Conservation (phyloP, 1,140 invertebrate species). For the Portunus trituberculatus region DNA sequence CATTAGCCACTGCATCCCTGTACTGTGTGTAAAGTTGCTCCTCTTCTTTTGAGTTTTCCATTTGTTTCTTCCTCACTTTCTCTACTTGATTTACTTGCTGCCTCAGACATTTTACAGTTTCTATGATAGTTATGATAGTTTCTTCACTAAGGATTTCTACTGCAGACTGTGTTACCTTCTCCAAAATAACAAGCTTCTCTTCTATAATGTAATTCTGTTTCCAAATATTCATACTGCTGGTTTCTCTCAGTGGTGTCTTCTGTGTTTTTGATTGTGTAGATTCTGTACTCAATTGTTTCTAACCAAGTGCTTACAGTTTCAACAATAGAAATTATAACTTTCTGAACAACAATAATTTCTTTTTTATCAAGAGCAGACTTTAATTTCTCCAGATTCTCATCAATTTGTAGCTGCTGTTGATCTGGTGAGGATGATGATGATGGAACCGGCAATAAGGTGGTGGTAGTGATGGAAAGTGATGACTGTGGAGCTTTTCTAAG, state of each 20-base stretch:
- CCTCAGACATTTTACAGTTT: constrained; percentile 82
- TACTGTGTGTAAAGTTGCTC: constrained; percentile 67
- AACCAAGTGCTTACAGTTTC: constrained; percentile 90
- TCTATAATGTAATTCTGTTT: constrained; percentile 77
- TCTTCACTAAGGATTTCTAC: constrained; percentile 82
- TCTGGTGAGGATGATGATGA: constrained; percentile 80
- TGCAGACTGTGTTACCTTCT: constrained; percentile 80
- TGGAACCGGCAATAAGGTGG: constrained; percentile 44
- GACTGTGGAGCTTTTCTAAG: constrained; percentile 36
- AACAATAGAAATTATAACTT: constrained; percentile 86
- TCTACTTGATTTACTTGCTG: constrained; percentile 84
- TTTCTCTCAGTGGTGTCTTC: constrained; percentile 82
- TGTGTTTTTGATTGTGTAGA: constrained; percentile 85
- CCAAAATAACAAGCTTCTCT: constrained; percentile 76
- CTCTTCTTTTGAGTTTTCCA: constrained; percentile 48
- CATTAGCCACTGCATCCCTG: constrained; percentile 63
- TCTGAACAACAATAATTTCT: constrained; percentile 85
- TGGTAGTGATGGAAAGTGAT: not conserved
- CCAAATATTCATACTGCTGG: constrained; percentile 79
- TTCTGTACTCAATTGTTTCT: constrained; percentile 90
- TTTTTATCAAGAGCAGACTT: constrained; percentile 84
- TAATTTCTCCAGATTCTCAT: constrained; percentile 84
- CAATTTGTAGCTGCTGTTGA: constrained; percentile 82
- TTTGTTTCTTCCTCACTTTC: constrained; percentile 80
- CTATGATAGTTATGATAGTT: constrained; percentile 80